Base-by-base conservation (phyloP, 2,797 vertebrate species). In the Takifugu rubripes region DNA sequence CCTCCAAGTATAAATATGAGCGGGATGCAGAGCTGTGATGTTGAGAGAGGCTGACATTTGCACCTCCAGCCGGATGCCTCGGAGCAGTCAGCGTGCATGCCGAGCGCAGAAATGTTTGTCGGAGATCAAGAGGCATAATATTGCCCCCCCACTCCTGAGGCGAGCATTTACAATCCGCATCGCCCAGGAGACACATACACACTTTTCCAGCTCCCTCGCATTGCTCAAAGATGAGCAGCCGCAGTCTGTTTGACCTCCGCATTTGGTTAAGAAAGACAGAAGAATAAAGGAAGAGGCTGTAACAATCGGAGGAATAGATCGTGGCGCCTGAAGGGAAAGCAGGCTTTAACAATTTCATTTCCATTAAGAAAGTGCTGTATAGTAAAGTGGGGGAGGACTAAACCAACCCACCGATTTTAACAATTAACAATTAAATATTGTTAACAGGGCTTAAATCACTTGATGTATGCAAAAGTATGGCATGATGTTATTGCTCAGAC, bases 1-100 rank as follows among this genome's bases (percentile, higher is more conserved):
- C 70, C 80, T 72, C 60, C 3, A 66, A 81, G 74, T 68, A 70
- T 48, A 73, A 64, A 82, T 44, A 60, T 59, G 65, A 67, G 66
- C 25, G 17, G 62, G 66, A 71, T 54, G 51, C 45, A 21, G 64
- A 55, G 74, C 5, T 26, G 70, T 81, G 78, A 88, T 54, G 75
- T 3, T 84, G 43, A 88, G 65, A 61, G 59, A 55, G 68, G 77
- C 58, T 70, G 84, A 79, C 84, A 74, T 74, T 70, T 72, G 68
- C 68, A 78, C 83, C 82, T 71, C 72, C 17, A 59, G 75, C 50
- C 64, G 25, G 62, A 72, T 72, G 83, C 84, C 80, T 79, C 27
- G 2, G 59, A 79, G 75, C 65, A 54, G 67, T 54, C 68, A 47
- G 55, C 26, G 61, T 61, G 82, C 81, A 74, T 75, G 81, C 67